Conservation (phyloP, 2,797 vertebrate genomes). For the Tragopan temminckii region DNA sequence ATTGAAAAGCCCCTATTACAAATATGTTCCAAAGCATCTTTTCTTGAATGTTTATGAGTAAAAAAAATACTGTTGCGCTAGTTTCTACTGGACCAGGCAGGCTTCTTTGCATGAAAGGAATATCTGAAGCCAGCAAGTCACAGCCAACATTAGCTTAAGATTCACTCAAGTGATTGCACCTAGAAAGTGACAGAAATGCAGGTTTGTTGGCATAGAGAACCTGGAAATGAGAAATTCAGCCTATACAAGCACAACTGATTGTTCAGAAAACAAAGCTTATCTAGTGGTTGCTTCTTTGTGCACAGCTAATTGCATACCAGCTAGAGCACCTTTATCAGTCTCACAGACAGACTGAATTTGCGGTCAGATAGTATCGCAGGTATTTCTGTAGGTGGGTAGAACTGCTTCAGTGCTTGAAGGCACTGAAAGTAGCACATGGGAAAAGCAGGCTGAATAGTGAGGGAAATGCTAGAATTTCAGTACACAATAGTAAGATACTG, state of each 20-base stretch:
- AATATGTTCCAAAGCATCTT: background rate
- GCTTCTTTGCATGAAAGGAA: background rate
- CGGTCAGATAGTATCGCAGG: slow-evolving; percentile 46
- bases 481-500: background rate
- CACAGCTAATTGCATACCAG: slow-evolving; percentile 51
- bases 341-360: slow-evolving; percentile 26
- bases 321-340: slow-evolving; percentile 13
- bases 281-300: slow-evolving; percentile 26
- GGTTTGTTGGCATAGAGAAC: background rate
- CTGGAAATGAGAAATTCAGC: background rate
- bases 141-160: background rate
- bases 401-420: background rate
- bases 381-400: background rate
- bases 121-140: background rate
- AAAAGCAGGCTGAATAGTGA: background rate
- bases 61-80: background rate
- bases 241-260: background rate
- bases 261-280: slow-evolving; percentile 55
- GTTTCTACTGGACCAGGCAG: background rate
- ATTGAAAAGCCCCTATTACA: background rate
- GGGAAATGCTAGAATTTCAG: background rate
- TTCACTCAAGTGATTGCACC: background rate
- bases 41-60: background rate
- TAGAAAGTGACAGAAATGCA: background rate
- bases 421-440: background rate